Evolutionary conservation across 1,140 invertebrate genomes (phyloP), one percentile per base, ranked within the genome.

Genomic region (Drosophila auraria): DNA sequence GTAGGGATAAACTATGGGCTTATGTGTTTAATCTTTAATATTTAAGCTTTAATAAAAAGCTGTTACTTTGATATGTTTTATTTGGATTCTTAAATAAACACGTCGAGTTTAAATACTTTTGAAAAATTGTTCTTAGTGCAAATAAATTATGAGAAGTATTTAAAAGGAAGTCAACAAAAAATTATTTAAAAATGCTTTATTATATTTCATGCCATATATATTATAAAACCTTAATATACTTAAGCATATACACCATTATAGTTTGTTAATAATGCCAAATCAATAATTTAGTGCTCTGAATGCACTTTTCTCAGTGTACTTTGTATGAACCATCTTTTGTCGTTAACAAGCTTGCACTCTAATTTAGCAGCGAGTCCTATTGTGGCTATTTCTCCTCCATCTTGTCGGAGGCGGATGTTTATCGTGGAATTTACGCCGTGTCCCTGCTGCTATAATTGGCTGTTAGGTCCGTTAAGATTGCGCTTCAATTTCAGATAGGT

Each of bases 401-500:
- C 20, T 40, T 65, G 66, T 30, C 57, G 60, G 65, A 64, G 62
- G 42, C 66, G 64, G 81, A 79, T 81, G 79, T 49, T 77, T 90
- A 90, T 90, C 86, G 54, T 57, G 33, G 53, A 75, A 89, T 83
- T 87, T 87, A 81, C 82, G 82, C 79, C 65, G 56, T 75, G 68
- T 84, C 66, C 66, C 70, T 57, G 59, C 66, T 3, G 68, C 77
- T 80, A 80, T 84, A 89, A 89, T 89, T 89, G 84, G 84, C 65
- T 80, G 58, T 64, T 83, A 53, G 71, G 77, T 80, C 57, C 69
- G 77, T 83, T 83, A 73, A 82, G 84, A 84, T 89, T 90, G 78
- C 74, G 71, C 82, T 74, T 90, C 82, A 89, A 90, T 91, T 90
- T 90, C 79, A 90, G 86, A 90, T 90, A 90, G 89, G 82, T 90